Percentiles rank a stretch among this genome's conserved stretches.
Evolutionary conservation across 2,888 invertebrate species (phyloP).

Genomic region (Capitulum mitella): DNA sequence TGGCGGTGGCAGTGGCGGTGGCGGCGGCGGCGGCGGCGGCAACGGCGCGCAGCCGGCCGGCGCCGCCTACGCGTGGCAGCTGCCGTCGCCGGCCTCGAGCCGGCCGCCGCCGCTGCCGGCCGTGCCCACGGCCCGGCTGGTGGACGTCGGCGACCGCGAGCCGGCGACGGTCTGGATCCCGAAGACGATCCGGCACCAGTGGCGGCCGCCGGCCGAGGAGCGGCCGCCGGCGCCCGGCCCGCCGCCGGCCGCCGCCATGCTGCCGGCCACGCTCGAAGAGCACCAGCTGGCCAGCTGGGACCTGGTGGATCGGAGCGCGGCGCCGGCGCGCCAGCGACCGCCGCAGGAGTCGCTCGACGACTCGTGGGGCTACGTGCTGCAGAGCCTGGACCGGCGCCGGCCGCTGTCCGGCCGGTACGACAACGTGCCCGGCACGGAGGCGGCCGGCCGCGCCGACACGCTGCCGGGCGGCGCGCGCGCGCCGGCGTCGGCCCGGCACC

Average conservation of each 20-base stretch:
- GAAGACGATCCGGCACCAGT: constrained; percentile 11
- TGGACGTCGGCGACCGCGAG: not conserved
- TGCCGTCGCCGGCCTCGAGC: not conserved
- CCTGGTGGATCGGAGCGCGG: not conserved
- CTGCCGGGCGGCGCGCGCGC: too few species aligned
- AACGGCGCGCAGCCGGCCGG: too few species aligned
- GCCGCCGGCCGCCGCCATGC: not conserved
- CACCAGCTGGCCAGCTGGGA: constrained; percentile 24
- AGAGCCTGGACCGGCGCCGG: not conserved
- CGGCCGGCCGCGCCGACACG: not conserved
- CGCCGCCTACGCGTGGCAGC: not conserved
- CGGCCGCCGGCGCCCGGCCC: not conserved
- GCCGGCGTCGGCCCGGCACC: too few species aligned
- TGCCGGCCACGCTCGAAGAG: constrained; percentile 9
- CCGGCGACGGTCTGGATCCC: not conserved
- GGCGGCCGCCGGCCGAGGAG: not conserved
- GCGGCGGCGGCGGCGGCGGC: not conserved
- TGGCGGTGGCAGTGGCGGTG: too few species aligned
- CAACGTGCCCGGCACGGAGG: not conserved
- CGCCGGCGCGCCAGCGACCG: not conserved
- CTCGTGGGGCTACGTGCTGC: constrained; percentile 11
- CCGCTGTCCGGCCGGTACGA: not conserved
- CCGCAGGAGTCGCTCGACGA: not conserved
- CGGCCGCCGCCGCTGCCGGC: not conserved
- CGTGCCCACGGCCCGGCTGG: constrained; percentile 8